These are phyloP conservation scores for Hippocampus mohnikei DNA, from an alignment of 2,113 vertebrate genomes.

Conservation along the genomic window DNA sequence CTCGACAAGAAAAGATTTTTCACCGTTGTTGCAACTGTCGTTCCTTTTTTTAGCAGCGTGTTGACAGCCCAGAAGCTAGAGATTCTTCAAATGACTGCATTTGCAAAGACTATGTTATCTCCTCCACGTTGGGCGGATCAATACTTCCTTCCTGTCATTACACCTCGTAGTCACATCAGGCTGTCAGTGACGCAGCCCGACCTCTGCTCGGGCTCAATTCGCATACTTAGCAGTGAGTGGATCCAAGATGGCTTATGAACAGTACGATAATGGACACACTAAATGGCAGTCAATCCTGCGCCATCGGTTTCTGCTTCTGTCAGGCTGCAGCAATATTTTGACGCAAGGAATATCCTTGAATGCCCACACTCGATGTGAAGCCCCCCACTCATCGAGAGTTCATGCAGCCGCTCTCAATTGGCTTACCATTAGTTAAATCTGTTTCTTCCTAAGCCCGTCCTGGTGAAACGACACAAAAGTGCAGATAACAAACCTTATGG, in stretches of 20 bases:
- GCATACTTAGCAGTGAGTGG: constrained; percentile 26
- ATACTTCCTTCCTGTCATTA: constrained; percentile 20
- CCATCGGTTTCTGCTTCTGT: constrained; percentile 14
- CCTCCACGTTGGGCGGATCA: constrained; percentile 23
- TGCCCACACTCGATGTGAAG: not conserved
- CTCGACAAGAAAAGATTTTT: constrained; percentile 13
- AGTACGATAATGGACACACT: constrained; percentile 25
- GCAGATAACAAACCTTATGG: constrained; percentile 46
- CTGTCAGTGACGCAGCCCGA: constrained; percentile 8
- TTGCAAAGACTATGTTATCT: constrained; percentile 20
- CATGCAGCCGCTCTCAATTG: constrained; percentile 22
- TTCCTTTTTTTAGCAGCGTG: constrained; percentile 8
- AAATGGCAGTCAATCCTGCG: constrained; percentile 17
- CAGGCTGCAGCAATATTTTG: constrained; percentile 20
- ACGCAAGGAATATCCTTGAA: constrained; percentile 14
- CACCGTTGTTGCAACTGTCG: not conserved
- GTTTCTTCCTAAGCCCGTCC: constrained; percentile 15
- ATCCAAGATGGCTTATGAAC: constrained; percentile 30
- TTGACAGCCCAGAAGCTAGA: constrained; percentile 5
- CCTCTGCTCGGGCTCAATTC: constrained; percentile 14
- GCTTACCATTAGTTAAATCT: constrained; percentile 42
- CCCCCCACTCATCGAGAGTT: constrained; percentile 29
- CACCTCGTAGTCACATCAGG: constrained; percentile 19
- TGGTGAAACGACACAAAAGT: constrained; percentile 27
- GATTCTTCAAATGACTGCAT: constrained; percentile 10